Base-by-base conservation (phyloP, 2,797 vertebrate genomes). In the Onychomys leucogaster region DNA sequence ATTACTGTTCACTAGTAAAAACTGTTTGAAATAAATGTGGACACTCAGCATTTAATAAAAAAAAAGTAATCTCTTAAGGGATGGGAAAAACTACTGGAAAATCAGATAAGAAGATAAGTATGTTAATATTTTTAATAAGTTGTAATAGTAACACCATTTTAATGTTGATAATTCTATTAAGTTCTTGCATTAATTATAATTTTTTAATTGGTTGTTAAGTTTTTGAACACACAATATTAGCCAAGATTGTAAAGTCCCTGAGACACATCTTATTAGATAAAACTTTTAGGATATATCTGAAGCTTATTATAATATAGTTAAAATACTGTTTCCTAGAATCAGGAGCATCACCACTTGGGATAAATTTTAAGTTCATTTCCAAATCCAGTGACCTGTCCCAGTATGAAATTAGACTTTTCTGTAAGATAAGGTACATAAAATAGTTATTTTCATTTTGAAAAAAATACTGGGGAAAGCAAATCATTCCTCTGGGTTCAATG, bases 401-500 rank as follows among this genome's bases (percentile, higher is more conserved):
- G 23, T 84, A 3, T 94, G 12, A 55, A 93, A 75, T 61, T 85
- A 10, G 63, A 34, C 13, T n/a, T 76, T 91, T 46, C 12, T 96
- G 17, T 94, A 59, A 78, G 25, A 9, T n/a, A 67, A 37, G 17
- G 43, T 4, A 80, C 25, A 34, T 29, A 77, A 52, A 49, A 77
- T n/a, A 29, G 10, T 71, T 67, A 1, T 67, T 95, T 96, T 96
- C 94, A 97, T 98, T 94, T 85, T 94, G 91, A 61, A 63, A 65
- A 10, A 86, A 52, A 73, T 80, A 65, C 65, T 81, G 5, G 41
- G n/a, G 41, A 59, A 95, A 81, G 87, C 67, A 96, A 97, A 95
- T 6, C 57, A 34, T 67, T 87, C 29, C 91, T 96, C 12, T n/a
- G 34, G 19, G 95, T 95, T 95, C 94, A 95, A 96, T 96, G 93